Conservation (phyloP, 2,888 invertebrate species). For the Lepidonotus clava region DNA sequence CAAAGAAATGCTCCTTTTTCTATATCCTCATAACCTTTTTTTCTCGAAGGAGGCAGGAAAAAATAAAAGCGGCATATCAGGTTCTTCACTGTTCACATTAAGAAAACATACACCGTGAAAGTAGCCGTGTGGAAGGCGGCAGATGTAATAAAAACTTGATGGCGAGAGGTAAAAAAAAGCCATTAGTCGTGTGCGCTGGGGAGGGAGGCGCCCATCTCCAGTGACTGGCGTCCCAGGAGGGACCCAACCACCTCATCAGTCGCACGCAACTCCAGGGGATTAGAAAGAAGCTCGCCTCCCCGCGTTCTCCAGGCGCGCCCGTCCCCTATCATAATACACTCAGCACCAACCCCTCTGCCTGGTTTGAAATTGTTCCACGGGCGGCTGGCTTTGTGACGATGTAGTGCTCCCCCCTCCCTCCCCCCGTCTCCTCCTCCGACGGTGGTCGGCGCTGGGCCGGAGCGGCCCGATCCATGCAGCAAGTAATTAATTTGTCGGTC, state of each 20-base stretch:
- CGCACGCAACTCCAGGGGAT: slow-evolving; percentile 48
- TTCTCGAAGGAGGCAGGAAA: background rate
- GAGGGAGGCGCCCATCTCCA: background rate
- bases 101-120: slow-evolving; percentile 48
- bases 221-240: slow-evolving; percentile 33
- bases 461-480: background rate
- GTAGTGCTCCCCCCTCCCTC: background rate
- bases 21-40: background rate
- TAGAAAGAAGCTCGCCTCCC: slow-evolving; percentile 3
- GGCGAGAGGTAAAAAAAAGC: background rate
- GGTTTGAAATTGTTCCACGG: background rate
- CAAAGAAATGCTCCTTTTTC: background rate
- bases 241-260: slow-evolving; percentile 8
- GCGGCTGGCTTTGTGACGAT: background rate
- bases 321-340: slow-evolving; percentile 8
- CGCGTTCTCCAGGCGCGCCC: slow-evolving; percentile 8
- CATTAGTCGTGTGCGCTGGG: slow-evolving; percentile 22
- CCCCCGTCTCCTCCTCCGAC: no score
- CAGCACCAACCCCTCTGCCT: background rate
- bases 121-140: slow-evolving; percentile 31
- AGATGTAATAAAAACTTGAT: slow-evolving; percentile 48
- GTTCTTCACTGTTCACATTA: slow-evolving; percentile 33
- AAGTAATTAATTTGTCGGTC: background rate
- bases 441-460: no score
- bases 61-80: slow-evolving; percentile 17